Evolutionary conservation across 2,113 vertebrate genomes (phyloP).

Genomic region (Sander lucioperca): DNA sequence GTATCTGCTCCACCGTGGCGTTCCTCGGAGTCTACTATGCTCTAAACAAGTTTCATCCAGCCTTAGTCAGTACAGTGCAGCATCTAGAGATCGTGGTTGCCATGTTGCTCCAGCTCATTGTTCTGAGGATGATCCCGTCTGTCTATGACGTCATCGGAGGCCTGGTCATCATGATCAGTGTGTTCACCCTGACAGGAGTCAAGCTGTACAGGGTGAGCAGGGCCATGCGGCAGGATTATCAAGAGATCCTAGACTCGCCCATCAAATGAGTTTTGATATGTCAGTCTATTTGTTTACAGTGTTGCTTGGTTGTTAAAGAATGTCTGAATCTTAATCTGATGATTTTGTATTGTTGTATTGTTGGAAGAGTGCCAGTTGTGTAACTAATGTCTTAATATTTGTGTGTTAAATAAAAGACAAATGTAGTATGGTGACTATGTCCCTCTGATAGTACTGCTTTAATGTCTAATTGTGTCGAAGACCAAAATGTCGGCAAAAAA

Average conservation of each 20-base stretch:
- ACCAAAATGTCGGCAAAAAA: slow-evolving; percentile 42
- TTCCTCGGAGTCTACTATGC: slow-evolving; percentile 98
- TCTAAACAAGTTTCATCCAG: slow-evolving; percentile 96
- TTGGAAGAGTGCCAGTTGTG: slow-evolving; percentile 82
- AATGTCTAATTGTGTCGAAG: slow-evolving; percentile 55
- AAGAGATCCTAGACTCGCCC: slow-evolving; percentile 95
- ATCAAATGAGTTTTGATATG: slow-evolving; percentile 88
- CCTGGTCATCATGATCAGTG: slow-evolving; percentile 93
- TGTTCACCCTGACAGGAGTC: slow-evolving; percentile 92
- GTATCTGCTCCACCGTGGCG: slow-evolving; percentile 95
- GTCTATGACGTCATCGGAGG: slow-evolving; percentile 92
- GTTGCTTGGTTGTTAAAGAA: slow-evolving; percentile 82
- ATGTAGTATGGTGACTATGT: slow-evolving; percentile 65
- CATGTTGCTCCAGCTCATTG: slow-evolving; percentile 95
- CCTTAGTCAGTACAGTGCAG: slow-evolving; percentile 97
- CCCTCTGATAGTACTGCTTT: slow-evolving; percentile 57
- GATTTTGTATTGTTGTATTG: slow-evolving; percentile 83
- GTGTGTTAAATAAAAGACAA: slow-evolving; percentile 81
- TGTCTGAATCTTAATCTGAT: slow-evolving; percentile 81
- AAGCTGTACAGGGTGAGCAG: slow-evolving; percentile 94
- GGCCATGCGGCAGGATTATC: slow-evolving; percentile 91
- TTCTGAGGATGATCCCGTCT: slow-evolving; percentile 92
- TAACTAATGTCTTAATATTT: slow-evolving; percentile 83
- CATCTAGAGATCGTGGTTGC: slow-evolving; percentile 96
- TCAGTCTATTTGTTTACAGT: slow-evolving; percentile 78